Percentiles rank a stretch among this genome's conserved stretches.
These are phyloP conservation scores for Halcyon malimbica DNA, from an alignment of 2,113 vertebrate species.

Conservation along the genomic window DNA sequence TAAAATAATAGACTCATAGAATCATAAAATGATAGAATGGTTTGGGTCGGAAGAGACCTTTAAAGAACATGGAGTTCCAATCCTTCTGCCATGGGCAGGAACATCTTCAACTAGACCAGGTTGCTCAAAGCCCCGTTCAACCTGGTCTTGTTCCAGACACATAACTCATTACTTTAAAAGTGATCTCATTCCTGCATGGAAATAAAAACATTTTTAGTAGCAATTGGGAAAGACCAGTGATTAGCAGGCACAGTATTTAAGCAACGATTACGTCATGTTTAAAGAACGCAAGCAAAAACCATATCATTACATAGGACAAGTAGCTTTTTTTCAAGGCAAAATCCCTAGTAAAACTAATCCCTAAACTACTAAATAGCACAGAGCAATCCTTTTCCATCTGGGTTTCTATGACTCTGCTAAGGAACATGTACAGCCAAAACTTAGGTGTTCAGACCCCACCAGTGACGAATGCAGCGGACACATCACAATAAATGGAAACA, in stretches of 20 bases:
- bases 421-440: not conserved
- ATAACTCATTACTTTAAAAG: not conserved
- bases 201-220: not conserved
- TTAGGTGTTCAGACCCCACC: not conserved
- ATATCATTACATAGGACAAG: not conserved
- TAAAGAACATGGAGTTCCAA: not conserved
- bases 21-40: not conserved
- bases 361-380: not conserved
- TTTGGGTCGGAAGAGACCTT: not conserved
- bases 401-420: not conserved
- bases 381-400: not conserved
- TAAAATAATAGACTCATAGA: too few relatives aligned
- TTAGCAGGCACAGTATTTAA: not conserved
- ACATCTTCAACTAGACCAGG: not conserved
- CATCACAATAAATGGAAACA: rapidly evolving
- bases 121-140: not conserved
- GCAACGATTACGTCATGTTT: not conserved
- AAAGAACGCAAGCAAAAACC: not conserved
- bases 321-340: not conserved
- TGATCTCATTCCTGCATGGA: not conserved
- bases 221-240: not conserved
- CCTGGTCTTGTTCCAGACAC: not conserved
- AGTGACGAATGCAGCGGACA: rapidly evolving
- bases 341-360: not conserved
- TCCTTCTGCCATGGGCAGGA: not conserved